phyloP scores from a whole-genome alignment of 2,888 invertebrate species.

The Junonia oenone region DNA sequence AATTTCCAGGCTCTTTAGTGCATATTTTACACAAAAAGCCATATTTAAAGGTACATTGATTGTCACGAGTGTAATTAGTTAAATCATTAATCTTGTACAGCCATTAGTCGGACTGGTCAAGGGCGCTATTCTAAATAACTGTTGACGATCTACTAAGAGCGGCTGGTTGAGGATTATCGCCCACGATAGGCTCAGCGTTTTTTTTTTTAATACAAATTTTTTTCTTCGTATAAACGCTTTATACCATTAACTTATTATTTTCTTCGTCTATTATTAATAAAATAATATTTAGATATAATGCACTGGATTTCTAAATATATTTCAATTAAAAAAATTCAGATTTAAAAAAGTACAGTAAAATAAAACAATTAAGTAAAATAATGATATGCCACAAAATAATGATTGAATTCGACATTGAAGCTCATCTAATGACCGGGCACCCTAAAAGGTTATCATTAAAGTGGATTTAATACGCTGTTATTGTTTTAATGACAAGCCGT shows the following conservation, averaged over 20 bases:
- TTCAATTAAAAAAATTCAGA: no score
- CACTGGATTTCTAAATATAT: no score
- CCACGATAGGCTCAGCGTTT: neutral
- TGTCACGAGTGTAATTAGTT: conserved; percentile 72
- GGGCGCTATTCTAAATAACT: conserved; percentile 65
- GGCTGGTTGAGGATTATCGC: conserved; percentile 44
- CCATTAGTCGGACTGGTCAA: conserved; percentile 69
- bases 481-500: conserved; percentile 69
- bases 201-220: neutral
- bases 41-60: conserved; percentile 52
- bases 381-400: neutral
- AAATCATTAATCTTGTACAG: conserved; percentile 69
- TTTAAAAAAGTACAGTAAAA: no score
- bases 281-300: no score
- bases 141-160: conserved; percentile 64
- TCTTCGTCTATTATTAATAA: no score
- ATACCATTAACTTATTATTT: no score
- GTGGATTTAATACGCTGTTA: conserved; percentile 64
- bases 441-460: conserved; percentile 49
- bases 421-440: conserved; percentile 1
- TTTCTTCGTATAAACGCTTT: no score
- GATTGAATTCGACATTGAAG: neutral
- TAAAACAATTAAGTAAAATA: neutral
- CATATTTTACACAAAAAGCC: conserved; percentile 25
- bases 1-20: conserved; percentile 14